Evolutionary conservation across 2,888 invertebrate genomes (phyloP).

Genomic region (Ptychoptera albimana): DNA sequence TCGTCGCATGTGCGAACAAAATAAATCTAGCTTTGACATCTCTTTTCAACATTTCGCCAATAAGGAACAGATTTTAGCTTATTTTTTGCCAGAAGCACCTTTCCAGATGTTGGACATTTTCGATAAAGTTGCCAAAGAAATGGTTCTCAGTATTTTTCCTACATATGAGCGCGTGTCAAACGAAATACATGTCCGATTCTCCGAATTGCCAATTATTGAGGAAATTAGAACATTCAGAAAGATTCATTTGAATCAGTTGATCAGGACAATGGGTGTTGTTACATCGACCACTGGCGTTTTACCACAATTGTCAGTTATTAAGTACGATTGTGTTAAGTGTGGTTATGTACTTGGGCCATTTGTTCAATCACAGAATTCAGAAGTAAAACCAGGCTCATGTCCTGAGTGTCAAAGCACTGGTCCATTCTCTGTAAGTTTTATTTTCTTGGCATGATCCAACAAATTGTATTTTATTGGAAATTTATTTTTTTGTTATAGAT

Average conservation of each 20-base stretch:
- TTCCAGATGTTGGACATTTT: slow-evolving; percentile 93
- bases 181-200: slow-evolving; percentile 89
- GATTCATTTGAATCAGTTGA: slow-evolving; percentile 83
- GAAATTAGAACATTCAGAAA: slow-evolving; percentile 85
- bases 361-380: slow-evolving; percentile 80
- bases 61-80: slow-evolving; percentile 85
- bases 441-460: not conserved
- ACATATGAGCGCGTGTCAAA: slow-evolving; percentile 88
- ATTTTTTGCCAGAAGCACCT: slow-evolving; percentile 95
- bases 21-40: slow-evolving; percentile 77
- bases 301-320: slow-evolving; percentile 88
- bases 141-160: slow-evolving; percentile 87
- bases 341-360: slow-evolving; percentile 92
- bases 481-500: slow-evolving; percentile 41
- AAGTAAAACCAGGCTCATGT: slow-evolving; percentile 92
- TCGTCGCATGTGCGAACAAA: slow-evolving; percentile 85
- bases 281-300: slow-evolving; percentile 89
- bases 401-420: slow-evolving; percentile 95
- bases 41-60: slow-evolving; percentile 85
- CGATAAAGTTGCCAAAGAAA: slow-evolving; percentile 84
- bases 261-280: slow-evolving; percentile 86
- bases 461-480: slow-evolving; percentile 4
- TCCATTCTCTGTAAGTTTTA: slow-evolving; percentile 63
- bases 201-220: slow-evolving; percentile 89
- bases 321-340: slow-evolving; percentile 95